Conservation (phyloP, 2,113 vertebrate genomes). For the Brachypodius melanocephalos region DNA sequence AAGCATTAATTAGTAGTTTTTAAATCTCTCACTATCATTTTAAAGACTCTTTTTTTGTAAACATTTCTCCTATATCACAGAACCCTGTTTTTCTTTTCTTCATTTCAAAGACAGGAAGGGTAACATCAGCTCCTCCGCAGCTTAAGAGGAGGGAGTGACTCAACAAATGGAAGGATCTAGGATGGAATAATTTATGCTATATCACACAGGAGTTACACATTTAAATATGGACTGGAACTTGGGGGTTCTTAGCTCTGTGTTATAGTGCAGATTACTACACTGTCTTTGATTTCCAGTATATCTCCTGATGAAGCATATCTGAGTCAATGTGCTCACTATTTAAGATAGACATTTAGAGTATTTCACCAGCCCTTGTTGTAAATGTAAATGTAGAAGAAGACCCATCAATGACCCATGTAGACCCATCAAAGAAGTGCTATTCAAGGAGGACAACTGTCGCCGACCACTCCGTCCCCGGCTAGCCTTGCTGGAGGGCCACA, state of each 20-base stretch:
- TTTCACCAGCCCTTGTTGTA: neutral
- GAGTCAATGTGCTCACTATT: neutral
- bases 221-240: neutral
- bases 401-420: too few relatives aligned
- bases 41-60: neutral
- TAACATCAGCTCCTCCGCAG: neutral
- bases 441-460: neutral
- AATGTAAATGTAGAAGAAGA: neutral
- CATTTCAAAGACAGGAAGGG: neutral
- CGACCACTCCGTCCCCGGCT: too few relatives aligned
- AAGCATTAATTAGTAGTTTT: neutral
- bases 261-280: neutral
- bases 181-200: neutral
- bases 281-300: neutral
- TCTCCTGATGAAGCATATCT: neutral
- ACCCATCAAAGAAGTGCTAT: neutral
- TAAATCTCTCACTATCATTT: neutral
- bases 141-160: neutral
- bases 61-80: neutral
- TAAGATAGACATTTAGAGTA: neutral
- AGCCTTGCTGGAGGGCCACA: too few relatives aligned
- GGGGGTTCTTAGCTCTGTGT: neutral
- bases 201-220: neutral
- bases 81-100: neutral
- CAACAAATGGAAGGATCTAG: neutral